Conservation (phyloP, 1,140 invertebrate species). For the Drosophila orena region DNA sequence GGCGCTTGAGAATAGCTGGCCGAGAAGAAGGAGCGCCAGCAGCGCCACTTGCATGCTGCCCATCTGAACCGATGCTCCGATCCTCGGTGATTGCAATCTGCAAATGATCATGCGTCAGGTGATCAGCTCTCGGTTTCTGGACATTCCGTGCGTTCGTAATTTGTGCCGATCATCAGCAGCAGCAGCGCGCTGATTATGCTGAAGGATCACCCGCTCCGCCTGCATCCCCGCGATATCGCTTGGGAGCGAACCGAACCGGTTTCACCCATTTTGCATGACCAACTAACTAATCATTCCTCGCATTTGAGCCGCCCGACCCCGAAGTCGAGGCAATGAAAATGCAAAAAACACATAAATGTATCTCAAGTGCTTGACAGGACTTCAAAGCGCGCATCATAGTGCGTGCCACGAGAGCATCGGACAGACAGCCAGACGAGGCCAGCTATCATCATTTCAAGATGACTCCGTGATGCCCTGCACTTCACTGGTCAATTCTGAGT, state of each 20-base stretch:
- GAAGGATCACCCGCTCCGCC: slow-evolving; percentile 55
- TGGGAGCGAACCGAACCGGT: slow-evolving; percentile 52
- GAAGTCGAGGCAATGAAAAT: slow-evolving; percentile 69
- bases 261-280: slow-evolving; percentile 76
- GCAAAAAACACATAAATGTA: slow-evolving; percentile 82
- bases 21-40: slow-evolving; percentile 46
- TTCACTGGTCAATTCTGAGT: neutral
- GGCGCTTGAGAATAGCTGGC: slow-evolving; percentile 12
- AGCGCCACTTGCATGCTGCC: slow-evolving; percentile 48
- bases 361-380: slow-evolving; percentile 82
- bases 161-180: slow-evolving; percentile 60
- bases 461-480: slow-evolving; percentile 25
- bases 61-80: slow-evolving; percentile 13
- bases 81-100: slow-evolving; percentile 53
- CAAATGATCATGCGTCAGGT: slow-evolving; percentile 61
- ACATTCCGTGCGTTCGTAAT: slow-evolving; percentile 77
- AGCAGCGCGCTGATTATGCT: slow-evolving; percentile 68
- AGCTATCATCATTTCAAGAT: neutral
- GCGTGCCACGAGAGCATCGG: slow-evolving; percentile 68
- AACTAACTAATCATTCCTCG: slow-evolving; percentile 80
- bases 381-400: slow-evolving; percentile 81
- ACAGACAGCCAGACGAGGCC: slow-evolving; percentile 22
- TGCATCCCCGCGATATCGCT: slow-evolving; percentile 5
- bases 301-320: slow-evolving; percentile 49
- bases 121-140: slow-evolving; percentile 49